phyloP scores from a whole-genome alignment of 2,888 invertebrate species.

The Tenthredo mesomela region DNA sequence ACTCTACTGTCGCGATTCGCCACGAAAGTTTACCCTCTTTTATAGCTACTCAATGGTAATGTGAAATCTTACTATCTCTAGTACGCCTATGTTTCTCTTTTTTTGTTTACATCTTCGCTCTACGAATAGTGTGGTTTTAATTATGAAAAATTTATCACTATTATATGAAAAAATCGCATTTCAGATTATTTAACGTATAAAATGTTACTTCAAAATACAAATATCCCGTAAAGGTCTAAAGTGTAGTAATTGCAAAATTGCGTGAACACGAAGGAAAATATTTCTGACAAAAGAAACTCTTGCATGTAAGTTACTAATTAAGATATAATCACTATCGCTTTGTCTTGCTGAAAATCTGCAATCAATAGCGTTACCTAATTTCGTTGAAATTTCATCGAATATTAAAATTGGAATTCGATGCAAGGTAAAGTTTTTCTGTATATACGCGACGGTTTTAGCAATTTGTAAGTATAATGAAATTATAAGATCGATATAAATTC shows the following conservation, averaged over 20 bases:
- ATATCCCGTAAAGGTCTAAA: background rate
- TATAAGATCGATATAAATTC: background rate
- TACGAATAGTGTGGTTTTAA: background rate
- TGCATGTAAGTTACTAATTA: slow-evolving; percentile 1
- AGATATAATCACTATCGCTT: background rate
- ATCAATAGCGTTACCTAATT: background rate
- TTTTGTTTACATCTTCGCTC: background rate
- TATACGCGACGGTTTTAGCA: slow-evolving; percentile 23
- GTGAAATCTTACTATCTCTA: background rate
- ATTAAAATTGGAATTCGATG: background rate
- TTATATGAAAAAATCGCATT: slow-evolving; percentile 15
- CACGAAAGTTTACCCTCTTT: background rate
- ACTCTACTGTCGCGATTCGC: background rate
- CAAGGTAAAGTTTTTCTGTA: slow-evolving; percentile 13
- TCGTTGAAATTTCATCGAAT: background rate
- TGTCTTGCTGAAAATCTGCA: slow-evolving; percentile 18
- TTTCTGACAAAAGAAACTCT: background rate
- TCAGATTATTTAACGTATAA: background rate
- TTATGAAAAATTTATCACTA: background rate
- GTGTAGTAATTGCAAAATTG: background rate
- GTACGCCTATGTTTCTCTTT: background rate
- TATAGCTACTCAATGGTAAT: background rate
- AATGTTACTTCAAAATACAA: background rate
- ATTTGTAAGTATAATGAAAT: background rate
- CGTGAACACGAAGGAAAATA: background rate